phyloP scores from a whole-genome alignment of 1,140 invertebrate genomes.

The Magallana angulata region DNA sequence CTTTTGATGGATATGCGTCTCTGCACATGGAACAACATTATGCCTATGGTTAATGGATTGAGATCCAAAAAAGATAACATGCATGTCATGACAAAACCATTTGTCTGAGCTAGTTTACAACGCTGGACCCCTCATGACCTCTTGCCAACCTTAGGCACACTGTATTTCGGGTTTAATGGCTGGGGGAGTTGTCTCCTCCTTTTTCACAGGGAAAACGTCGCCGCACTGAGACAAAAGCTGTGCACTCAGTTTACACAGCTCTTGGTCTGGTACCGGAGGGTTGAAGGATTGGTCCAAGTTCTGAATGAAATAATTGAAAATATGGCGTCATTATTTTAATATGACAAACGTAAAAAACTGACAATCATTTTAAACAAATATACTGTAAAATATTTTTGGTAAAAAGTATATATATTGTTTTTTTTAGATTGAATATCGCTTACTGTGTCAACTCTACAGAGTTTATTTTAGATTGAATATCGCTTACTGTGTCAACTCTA shows the following conservation, averaged over 20 bases:
- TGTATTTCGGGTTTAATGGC: conserved; percentile 2
- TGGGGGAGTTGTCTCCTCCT: background rate
- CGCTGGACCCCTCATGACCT: no score
- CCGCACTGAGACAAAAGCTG: conserved; percentile 67
- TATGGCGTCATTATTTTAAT: no score
- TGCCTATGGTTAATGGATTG: no score
- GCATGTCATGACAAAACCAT: no score
- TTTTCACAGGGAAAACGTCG: background rate
- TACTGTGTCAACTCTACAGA: conserved; percentile 77
- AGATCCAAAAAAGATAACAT: no score
- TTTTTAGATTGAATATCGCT: background rate
- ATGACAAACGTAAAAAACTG: no score
- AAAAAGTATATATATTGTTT: no score
- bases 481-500: conserved; percentile 74
- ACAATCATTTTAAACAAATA: no score
- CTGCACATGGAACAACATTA: no score
- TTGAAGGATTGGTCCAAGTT: conserved; percentile 66
- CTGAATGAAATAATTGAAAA: conserved; percentile 58
- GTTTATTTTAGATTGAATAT: conserved; percentile 47
- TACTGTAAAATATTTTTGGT: no score
- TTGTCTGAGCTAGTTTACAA: no score
- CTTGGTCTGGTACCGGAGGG: conserved; percentile 70
- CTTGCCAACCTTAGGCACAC: background rate
- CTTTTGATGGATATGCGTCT: no score
- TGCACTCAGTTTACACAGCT: conserved; percentile 74